A percentile compares a stretch with the other conserved stretches of the same genome.
Evolutionary conservation across 2,113 vertebrate species (phyloP).

Genomic region (Bujurquina vittata): DNA sequence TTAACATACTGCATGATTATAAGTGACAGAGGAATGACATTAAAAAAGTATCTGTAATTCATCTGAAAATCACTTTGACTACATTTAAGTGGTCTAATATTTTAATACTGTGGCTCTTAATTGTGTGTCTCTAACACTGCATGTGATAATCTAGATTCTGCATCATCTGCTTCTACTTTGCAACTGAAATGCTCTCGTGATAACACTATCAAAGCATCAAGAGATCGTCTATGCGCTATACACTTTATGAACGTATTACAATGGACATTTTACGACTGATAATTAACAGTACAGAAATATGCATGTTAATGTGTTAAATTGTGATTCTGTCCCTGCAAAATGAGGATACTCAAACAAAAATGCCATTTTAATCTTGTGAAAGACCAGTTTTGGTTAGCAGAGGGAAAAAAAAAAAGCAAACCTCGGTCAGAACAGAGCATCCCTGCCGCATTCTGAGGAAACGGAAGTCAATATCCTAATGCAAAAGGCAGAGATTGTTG

Average conservation of each 20-base stretch:
- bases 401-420: not conserved
- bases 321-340: not conserved
- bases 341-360: not conserved
- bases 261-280: not conserved
- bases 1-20: conserved; percentile 37
- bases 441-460: conserved; percentile 26
- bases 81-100: conserved; percentile 38
- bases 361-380: not conserved
- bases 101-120: conserved; percentile 52
- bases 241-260: not conserved
- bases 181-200: not conserved
- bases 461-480: conserved; percentile 53
- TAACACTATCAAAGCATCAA: not conserved
- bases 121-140: conserved; percentile 22
- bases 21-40: conserved; percentile 7
- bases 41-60: conserved; percentile 52
- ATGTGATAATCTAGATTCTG: conserved; percentile 13
- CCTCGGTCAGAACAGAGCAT: conserved; percentile 18
- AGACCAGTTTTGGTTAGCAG: not conserved
- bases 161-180: conserved; percentile 14
- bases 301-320: not conserved
- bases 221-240: not conserved
- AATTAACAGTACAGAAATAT: not conserved
- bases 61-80: conserved; percentile 53
- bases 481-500: conserved; percentile 47